Conservation (phyloP, 1,140 invertebrate genomes). For the Solen grandis region DNA sequence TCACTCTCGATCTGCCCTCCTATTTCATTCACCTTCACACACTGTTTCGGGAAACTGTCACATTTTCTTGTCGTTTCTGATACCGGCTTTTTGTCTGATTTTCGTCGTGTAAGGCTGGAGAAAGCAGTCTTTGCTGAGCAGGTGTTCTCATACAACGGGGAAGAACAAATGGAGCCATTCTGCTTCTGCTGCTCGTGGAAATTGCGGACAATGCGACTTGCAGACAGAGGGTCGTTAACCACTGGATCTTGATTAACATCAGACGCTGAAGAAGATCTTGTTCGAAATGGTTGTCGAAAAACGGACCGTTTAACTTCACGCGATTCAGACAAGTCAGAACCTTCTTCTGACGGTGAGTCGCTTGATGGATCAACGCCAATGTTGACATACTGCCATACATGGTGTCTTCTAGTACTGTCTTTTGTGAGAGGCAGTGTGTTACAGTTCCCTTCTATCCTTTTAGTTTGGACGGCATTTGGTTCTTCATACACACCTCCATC, state of each 20-base stretch:
- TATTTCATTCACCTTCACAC: conserved; percentile 30
- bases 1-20: conserved; percentile 27
- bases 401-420: background rate
- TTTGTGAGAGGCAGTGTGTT: background rate
- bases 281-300: background rate
- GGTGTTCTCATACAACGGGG: background rate
- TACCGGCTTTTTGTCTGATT: background rate
- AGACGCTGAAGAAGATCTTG: conserved; percentile 35
- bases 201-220: background rate
- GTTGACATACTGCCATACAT: conserved; percentile 51
- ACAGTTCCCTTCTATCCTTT: background rate
- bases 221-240: background rate
- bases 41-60: conserved; percentile 16
- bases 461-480: background rate
- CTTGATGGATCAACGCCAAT: conserved; percentile 14
- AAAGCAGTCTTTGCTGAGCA: background rate
- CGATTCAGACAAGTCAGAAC: too few species aligned
- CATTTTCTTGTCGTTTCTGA: background rate
- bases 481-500: background rate
- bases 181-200: background rate
- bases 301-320: background rate
- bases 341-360: background rate
- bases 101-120: background rate
- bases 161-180: background rate
- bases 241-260: background rate